Conservation (phyloP, 2,888 invertebrate genomes). For the Eupithecia centaureata region DNA sequence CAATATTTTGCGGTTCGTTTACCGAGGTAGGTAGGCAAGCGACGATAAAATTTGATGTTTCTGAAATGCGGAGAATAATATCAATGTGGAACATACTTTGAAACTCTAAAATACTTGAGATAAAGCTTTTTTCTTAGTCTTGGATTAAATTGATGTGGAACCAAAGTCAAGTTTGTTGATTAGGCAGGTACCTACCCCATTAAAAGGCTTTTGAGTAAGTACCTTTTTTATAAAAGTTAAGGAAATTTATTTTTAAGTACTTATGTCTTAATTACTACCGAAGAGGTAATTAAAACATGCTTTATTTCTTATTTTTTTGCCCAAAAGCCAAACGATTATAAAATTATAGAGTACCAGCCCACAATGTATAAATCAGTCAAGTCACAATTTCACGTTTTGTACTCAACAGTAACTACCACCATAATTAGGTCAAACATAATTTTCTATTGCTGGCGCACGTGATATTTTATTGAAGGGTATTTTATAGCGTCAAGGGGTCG, state of each 20-base stretch:
- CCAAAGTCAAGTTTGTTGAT: neutral
- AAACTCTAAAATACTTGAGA: neutral
- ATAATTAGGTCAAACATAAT: conserved; percentile 29
- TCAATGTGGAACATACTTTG: neutral
- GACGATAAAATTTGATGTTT: conserved; percentile 35
- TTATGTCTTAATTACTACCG: neutral
- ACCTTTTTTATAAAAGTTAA: neutral
- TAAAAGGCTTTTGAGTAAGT: neutral
- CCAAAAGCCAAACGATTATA: neutral
- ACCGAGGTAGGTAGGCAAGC: conserved; percentile 36
- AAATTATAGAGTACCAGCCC: conserved; percentile 11
- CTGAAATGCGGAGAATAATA: conserved; percentile 21
- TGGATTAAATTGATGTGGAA: neutral
- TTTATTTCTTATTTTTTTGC: neutral
- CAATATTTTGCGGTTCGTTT: conserved; percentile 52
- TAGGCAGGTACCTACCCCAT: neutral
- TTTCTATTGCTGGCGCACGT: conserved; percentile 3
- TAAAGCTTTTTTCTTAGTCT: neutral
- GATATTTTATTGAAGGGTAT: conserved; percentile 12
- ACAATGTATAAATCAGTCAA: conserved; percentile 18
- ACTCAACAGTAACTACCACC: conserved; percentile 13
- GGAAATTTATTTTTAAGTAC: neutral
- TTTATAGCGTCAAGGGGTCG: conserved; percentile 13
- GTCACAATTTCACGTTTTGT: conserved; percentile 26
- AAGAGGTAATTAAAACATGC: neutral